These are phyloP conservation scores for Synanthedon tipuliformis DNA, from an alignment of 2,888 invertebrate species.

Conservation along the genomic window DNA sequence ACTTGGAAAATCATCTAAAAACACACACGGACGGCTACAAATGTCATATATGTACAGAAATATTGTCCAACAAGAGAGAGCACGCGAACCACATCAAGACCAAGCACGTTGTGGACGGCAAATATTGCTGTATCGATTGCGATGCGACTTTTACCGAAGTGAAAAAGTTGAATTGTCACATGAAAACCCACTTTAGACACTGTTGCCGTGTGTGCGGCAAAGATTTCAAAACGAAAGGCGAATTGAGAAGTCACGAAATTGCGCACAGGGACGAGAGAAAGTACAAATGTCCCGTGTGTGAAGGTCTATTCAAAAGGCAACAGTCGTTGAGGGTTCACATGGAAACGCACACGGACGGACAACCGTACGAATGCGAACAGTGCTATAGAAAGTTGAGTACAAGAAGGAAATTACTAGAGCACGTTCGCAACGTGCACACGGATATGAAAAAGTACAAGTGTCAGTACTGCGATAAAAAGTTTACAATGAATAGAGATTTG, in stretches of 20 bases:
- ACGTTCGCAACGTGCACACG: too few species aligned
- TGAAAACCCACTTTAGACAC: not conserved
- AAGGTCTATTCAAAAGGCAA: not conserved
- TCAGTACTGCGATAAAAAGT: too few species aligned
- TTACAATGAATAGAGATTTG: too few species aligned
- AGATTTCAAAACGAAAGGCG: not conserved
- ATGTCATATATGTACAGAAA: not conserved
- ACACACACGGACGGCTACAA: not conserved
- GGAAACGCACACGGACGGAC: not conserved
- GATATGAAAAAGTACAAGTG: too few species aligned
- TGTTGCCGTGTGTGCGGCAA: not conserved
- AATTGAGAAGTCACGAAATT: not conserved
- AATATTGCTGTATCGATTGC: not conserved
- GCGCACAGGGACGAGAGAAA: not conserved
- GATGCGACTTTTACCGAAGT: not conserved
- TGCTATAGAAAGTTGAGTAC: too few species aligned
- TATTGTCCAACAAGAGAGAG: not conserved
- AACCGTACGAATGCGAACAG: not conserved
- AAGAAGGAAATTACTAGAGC: too few species aligned
- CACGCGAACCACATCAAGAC: not conserved
- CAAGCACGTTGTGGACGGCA: not conserved
- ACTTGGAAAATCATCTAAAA: not conserved
- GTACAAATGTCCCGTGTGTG: not conserved
- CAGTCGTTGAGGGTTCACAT: not conserved
- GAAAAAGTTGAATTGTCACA: not conserved